Percentiles rank a stretch among this genome's conserved stretches.
Evolutionary conservation across 2,113 vertebrate genomes (phyloP).

Genomic region (Heptranchias perlo): DNA sequence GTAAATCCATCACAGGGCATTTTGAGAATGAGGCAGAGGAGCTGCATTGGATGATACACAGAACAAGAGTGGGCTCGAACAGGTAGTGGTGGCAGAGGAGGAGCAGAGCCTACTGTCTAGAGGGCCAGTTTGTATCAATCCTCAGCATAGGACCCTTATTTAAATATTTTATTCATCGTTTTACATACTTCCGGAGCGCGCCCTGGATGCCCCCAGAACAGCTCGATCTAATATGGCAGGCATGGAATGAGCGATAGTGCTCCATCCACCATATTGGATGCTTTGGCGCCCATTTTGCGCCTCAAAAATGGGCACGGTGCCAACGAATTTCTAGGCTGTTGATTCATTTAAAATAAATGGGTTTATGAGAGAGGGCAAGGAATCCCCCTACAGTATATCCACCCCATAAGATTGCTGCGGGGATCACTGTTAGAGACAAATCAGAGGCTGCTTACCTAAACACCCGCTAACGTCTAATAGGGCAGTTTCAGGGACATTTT

Average conservation of each 20-base stretch:
- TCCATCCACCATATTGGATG: background rate
- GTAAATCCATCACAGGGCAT: too few species aligned
- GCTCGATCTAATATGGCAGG: background rate
- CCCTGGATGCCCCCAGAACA: too few species aligned
- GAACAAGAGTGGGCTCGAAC: too few species aligned
- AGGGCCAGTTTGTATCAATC: too few species aligned
- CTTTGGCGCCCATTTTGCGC: background rate
- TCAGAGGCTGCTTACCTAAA: background rate
- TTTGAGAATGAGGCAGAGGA: too few species aligned
- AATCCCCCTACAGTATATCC: background rate
- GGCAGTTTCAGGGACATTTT: background rate
- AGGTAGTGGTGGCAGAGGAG: too few species aligned
- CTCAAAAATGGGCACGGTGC: background rate
- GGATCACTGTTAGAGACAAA: background rate
- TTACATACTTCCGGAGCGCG: background rate
- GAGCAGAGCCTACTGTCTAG: too few species aligned
- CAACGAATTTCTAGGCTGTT: background rate
- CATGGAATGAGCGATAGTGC: too few species aligned
- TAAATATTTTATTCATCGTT: background rate
- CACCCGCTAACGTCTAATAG: background rate
- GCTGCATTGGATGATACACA: too few species aligned
- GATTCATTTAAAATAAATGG: background rate
- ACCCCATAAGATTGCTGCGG: background rate
- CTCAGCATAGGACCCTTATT: too few species aligned
- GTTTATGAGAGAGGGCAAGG: background rate